A percentile compares a stretch with the other conserved stretches of the same genome.
Evolutionary conservation across 64 coral and sea anemone genomes (phyloP).

Genomic region (Stichodactyla helianthus): DNA sequence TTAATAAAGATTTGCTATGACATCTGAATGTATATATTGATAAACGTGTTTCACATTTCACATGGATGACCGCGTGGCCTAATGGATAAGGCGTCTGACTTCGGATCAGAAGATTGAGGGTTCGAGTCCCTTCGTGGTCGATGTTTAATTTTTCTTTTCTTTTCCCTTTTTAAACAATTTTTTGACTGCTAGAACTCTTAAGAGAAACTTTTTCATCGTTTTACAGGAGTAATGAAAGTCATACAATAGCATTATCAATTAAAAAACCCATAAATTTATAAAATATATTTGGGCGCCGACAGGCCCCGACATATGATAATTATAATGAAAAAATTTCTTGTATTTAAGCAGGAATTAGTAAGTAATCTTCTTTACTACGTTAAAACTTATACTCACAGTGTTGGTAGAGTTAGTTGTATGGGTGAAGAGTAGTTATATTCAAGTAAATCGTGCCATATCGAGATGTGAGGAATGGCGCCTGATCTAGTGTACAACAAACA

Average conservation of each 20-base stretch:
- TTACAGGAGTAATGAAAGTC: too few relatives aligned
- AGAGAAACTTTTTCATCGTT: background rate
- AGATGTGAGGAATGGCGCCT: constrained; percentile 66
- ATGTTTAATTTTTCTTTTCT: background rate
- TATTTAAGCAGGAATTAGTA: too few relatives aligned
- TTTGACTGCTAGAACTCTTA: background rate
- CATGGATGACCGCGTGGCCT: constrained; percentile 50
- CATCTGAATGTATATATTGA: background rate
- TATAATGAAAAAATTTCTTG: too few relatives aligned
- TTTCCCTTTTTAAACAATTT: background rate
- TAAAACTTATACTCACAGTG: constrained; percentile 53
- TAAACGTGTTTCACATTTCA: background rate
- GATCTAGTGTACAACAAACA: constrained; percentile 67
- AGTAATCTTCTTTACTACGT: background rate
- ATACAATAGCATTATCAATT: too few relatives aligned
- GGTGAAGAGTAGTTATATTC: constrained; percentile 24
- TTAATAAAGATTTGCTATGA: background rate
- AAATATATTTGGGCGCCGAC: too few relatives aligned
- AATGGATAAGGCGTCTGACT: constrained; percentile 80
- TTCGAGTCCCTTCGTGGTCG: constrained; percentile 69
- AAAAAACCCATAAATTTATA: too few relatives aligned
- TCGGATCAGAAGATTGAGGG: constrained; percentile 73
- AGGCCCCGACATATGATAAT: too few relatives aligned
- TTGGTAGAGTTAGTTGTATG: constrained; percentile 58
- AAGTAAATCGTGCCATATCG: constrained; percentile 34